phyloP scores from a whole-genome alignment of 2,113 vertebrate species.

The Pungitius pungitius region DNA sequence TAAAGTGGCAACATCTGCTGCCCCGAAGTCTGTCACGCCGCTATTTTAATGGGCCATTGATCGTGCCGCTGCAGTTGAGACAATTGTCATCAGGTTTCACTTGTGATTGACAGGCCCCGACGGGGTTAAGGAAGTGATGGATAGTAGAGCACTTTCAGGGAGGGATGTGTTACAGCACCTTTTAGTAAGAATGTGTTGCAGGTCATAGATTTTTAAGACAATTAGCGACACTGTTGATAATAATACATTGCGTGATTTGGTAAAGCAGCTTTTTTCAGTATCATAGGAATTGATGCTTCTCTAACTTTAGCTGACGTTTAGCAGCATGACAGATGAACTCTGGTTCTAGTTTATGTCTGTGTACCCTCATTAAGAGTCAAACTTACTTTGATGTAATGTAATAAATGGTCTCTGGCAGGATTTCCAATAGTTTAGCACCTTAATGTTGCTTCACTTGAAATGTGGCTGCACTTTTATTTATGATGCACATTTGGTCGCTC shows the following conservation, averaged over 20 bases:
- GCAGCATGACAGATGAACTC: conserved; percentile 37
- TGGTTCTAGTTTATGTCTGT: conserved; percentile 49
- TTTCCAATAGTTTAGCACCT: conserved; percentile 52
- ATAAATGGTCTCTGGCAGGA: conserved; percentile 60
- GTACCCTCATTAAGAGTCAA: conserved; percentile 48
- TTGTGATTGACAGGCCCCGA: conserved; percentile 55
- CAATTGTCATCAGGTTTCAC: conserved; percentile 56
- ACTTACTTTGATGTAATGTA: conserved; percentile 50
- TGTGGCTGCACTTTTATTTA: conserved; percentile 49
- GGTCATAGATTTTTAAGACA: conserved; percentile 19
- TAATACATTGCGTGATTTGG: neutral
- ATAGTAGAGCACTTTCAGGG: conserved; percentile 33
- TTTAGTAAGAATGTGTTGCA: conserved; percentile 4
- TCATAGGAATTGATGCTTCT: conserved; percentile 27
- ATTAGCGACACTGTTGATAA: conserved; percentile 8
- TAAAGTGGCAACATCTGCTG: conserved; percentile 59
- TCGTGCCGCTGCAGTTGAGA: conserved; percentile 41
- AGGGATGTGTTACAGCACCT: conserved; percentile 31
- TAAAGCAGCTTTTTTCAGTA: conserved; percentile 4
- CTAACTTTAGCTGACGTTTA: conserved; percentile 36
- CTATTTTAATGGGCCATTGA: conserved; percentile 70
- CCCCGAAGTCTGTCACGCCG: conserved; percentile 17
- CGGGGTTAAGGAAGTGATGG: conserved; percentile 37
- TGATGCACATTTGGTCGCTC: conserved; percentile 55
- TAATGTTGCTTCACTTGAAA: conserved; percentile 57